These are phyloP conservation scores for Eriosoma lanigerum DNA, from an alignment of 1,140 invertebrate species.

Conservation along the genomic window DNA sequence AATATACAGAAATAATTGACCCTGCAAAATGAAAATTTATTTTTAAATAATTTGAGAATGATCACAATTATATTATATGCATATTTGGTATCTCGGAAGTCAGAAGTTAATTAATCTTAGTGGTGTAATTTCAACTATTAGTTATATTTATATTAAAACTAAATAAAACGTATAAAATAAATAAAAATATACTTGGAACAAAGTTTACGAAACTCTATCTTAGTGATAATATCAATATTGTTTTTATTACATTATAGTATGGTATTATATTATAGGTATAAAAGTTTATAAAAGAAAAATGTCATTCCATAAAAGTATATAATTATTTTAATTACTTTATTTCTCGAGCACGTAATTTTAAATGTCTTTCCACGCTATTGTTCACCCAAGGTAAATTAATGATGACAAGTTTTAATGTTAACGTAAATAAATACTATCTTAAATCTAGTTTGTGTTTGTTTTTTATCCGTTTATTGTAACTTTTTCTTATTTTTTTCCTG, in stretches of 20 bases:
- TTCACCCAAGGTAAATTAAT: constrained; percentile 9
- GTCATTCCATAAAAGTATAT: background rate
- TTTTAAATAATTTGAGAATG: too few species aligned
- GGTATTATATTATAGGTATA: too few species aligned
- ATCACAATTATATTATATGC: too few species aligned
- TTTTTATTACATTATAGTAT: background rate
- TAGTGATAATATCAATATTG: constrained; percentile 6
- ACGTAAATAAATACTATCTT: constrained; percentile 25
- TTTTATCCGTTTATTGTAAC: background rate
- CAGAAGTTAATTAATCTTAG: too few species aligned
- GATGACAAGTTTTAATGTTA: constrained; percentile 36
- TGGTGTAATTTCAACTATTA: too few species aligned
- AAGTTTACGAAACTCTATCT: too few species aligned
- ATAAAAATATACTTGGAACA: background rate
- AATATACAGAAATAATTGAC: too few species aligned
- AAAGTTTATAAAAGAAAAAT: background rate
- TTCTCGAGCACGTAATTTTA: background rate
- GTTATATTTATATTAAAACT: too few species aligned
- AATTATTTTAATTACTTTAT: constrained; percentile 24
- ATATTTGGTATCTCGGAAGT: too few species aligned
- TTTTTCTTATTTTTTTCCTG: background rate
- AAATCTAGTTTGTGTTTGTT: constrained; percentile 1
- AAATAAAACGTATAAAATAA: background rate
- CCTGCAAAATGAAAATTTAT: too few species aligned
- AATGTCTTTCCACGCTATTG: constrained; percentile 21